Evolutionary conservation across 1,140 invertebrate species (phyloP), one percentile per base, ranked within the genome.

Genomic region (Mesaphorura yosii): DNA sequence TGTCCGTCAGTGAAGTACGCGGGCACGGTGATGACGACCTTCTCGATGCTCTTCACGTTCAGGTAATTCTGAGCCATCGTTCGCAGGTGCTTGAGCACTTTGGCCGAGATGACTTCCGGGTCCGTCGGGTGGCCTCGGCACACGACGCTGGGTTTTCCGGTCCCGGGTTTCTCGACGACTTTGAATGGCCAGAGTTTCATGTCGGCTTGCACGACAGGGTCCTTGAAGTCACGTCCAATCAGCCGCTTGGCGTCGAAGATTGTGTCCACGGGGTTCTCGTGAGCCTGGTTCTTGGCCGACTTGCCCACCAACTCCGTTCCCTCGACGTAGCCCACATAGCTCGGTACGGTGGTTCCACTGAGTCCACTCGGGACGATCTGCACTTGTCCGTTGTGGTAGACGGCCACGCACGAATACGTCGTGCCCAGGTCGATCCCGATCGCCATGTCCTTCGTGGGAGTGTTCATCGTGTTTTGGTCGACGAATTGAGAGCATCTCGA

Each of bases 1-100:
- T 97, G 92, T 56, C 88, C 90, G 73, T 97, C 92, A 66, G 95
- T 97, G 78, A 97, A 97, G 69, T 97, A 97, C 51, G 94, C 93
- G 7, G 94, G 94, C 1, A 97, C 93, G 2, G 93, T 97, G 14
- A 97, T 89, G n/a, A 98, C 93, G 57, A 93, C 93, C 67, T 97
- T 89, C 14, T 86, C 93, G 2, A 98, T 56, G 17, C 14, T 15
- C 48, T 66, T 65, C 39, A 72, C 70, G 5, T n/a, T n/a, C n/a
- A 76, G 31, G 41, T 49, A 52, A 2, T 55, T 34, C 28, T 59
- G 53, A 31, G 62, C 62, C 6, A 31, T 19, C 37, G 42, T 15
- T 59, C 72, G 73, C 73, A 74, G 71, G 53, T 73, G 70, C 2
- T 54, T 60, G 6, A 75, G 59, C 39, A 74, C 67, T 70, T 74